A percentile compares a stretch with the other conserved stretches of the same genome.
These are phyloP conservation scores for Bemisia tabaci DNA, from an alignment of 1,140 invertebrate genomes.

Conservation along the genomic window DNA sequence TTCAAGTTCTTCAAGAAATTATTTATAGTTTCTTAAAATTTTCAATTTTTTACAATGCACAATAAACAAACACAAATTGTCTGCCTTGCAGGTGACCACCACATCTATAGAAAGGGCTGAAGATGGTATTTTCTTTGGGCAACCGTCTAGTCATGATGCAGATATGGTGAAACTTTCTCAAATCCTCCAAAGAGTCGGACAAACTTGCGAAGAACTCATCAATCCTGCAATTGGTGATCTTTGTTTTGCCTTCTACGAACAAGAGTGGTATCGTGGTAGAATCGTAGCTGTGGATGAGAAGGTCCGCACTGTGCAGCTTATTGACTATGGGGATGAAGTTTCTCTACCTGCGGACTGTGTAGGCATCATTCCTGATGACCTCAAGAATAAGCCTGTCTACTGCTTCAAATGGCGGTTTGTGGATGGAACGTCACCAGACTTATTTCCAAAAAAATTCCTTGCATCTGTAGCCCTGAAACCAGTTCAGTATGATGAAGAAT, in stretches of 20 bases:
- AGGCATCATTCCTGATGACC: neutral
- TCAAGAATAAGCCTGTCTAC: neutral
- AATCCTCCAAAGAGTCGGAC: too few species aligned
- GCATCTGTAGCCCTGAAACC: neutral
- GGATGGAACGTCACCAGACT: neutral
- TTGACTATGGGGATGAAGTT: neutral
- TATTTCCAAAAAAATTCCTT: neutral
- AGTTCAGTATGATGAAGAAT: neutral
- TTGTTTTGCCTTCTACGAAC: neutral
- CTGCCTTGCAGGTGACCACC: too few species aligned
- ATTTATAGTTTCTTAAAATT: too few species aligned
- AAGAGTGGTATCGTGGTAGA: neutral
- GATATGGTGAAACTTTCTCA: too few species aligned
- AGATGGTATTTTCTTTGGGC: too few species aligned
- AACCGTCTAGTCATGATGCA: too few species aligned
- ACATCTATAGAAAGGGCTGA: too few species aligned
- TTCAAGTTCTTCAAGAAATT: too few species aligned
- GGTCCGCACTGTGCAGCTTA: neutral
- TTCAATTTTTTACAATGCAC: too few species aligned
- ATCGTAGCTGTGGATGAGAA: neutral
- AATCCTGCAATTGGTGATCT: neutral
- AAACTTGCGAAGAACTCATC: too few species aligned
- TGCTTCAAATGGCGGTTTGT: neutral
- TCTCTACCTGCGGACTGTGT: neutral
- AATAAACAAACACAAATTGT: too few species aligned